Conservation (phyloP, 2,888 invertebrate species). For the Hedychridium roseum region DNA sequence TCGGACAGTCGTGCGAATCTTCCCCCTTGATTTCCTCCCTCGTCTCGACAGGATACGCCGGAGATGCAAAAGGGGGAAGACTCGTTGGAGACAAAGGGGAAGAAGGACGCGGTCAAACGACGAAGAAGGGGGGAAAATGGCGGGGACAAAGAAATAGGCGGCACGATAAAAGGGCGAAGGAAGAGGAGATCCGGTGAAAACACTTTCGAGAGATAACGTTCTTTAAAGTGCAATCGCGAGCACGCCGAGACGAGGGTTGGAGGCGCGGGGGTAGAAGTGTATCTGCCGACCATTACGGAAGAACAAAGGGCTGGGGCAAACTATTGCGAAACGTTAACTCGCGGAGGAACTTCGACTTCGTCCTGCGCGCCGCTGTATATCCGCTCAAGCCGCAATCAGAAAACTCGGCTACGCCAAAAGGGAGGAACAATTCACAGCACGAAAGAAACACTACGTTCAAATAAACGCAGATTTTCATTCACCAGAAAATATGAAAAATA, state of each 20-base stretch:
- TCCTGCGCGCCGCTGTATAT: constrained; percentile 1
- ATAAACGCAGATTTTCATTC: too few species aligned
- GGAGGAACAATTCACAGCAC: too few species aligned
- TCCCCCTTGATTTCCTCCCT: constrained; percentile 16
- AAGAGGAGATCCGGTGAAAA: constrained; percentile 23
- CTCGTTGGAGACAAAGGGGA: constrained; percentile 1
- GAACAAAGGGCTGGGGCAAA: constrained; percentile 20
- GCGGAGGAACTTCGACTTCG: constrained; percentile 1
- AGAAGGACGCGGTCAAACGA: too few species aligned
- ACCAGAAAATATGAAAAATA: too few species aligned
- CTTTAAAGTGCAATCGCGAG: constrained; percentile 21
- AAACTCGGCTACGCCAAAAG: too few species aligned
- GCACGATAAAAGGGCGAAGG: constrained; percentile 9
- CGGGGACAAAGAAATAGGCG: constrained; percentile 1
- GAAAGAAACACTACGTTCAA: too few species aligned
- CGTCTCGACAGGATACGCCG: constrained; percentile 4
- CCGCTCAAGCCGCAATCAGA: constrained; percentile 11
- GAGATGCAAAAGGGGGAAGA: constrained; percentile 26
- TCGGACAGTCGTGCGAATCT: constrained; percentile 5
- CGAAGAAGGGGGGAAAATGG: background rate
- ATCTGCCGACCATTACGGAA: constrained; percentile 13
- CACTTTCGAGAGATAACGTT: constrained; percentile 23
- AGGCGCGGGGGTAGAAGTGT: constrained; percentile 8
- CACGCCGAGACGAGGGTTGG: too few species aligned
- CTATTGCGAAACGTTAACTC: constrained; percentile 15